A percentile compares a stretch with the other conserved stretches of the same genome.
These are phyloP conservation scores for Zenarchopterus dispar DNA, from an alignment of 2,797 vertebrate species.

Conservation along the genomic window DNA sequence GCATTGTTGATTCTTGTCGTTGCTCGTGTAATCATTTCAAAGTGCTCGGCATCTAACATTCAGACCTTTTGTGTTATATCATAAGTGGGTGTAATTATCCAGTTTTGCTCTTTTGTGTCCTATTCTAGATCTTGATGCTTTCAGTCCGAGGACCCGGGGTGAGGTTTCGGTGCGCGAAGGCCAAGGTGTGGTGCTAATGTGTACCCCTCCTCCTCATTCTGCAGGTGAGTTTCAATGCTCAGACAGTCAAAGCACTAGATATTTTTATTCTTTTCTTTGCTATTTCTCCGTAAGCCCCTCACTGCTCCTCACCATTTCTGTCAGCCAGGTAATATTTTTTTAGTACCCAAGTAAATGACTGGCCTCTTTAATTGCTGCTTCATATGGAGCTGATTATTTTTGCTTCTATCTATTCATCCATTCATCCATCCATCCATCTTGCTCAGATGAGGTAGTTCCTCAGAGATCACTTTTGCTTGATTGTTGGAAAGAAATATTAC, in stretches of 20 bases:
- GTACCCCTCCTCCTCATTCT: conserved; percentile 92
- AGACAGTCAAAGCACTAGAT: neutral
- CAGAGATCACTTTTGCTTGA: conserved; percentile 67
- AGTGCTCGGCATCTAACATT: neutral
- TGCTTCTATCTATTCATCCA: no score
- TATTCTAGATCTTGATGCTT: conserved; percentile 89
- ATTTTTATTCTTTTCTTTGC: neutral
- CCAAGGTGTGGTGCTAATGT: conserved; percentile 97
- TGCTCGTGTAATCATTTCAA: neutral
- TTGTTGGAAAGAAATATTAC: conserved; percentile 73
- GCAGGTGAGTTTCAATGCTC: conserved; percentile 84
- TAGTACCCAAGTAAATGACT: conserved; percentile 18
- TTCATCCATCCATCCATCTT: no score
- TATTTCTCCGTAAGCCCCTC: conserved; percentile 22
- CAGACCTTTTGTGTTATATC: neutral
- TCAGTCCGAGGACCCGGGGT: conserved; percentile 89
- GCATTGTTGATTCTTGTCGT: neutral
- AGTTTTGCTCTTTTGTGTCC: neutral
- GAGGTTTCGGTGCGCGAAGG: conserved; percentile 94
- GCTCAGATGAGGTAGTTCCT: conserved; percentile 23
- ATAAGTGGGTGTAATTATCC: neutral
- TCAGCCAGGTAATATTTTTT: conserved; percentile 22
- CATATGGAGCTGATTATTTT: no score
- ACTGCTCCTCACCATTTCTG: conserved; percentile 8
- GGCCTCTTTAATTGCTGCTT: neutral